These are phyloP conservation scores for Odontothrips loti DNA, from an alignment of 2,888 invertebrate species.

Conservation along the genomic window DNA sequence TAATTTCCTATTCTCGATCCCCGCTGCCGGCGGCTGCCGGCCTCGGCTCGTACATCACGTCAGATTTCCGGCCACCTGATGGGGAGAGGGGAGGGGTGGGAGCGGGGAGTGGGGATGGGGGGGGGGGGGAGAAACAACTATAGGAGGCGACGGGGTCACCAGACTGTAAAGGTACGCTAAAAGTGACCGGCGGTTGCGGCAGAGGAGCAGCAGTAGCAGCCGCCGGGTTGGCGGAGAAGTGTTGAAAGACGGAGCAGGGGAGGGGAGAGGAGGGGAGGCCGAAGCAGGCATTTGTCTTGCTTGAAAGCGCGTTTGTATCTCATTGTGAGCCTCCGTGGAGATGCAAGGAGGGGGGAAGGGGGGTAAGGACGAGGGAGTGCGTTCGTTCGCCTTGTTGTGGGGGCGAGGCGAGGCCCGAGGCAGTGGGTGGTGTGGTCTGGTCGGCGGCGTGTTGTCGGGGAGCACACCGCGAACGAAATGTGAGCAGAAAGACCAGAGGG, in stretches of 20 bases:
- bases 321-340: not conserved
- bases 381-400: too few relatives aligned
- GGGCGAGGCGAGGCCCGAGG: not conserved
- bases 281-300: not conserved
- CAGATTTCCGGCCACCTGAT: conserved; percentile 19
- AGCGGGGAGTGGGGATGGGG: too few relatives aligned
- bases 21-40: not conserved
- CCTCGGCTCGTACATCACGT: conserved; percentile 8
- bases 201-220: not conserved
- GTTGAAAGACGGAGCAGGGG: not conserved
- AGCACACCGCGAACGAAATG: not conserved
- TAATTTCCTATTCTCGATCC: conserved; percentile 17
- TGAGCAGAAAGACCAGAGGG: not conserved
- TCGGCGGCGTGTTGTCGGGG: not conserved
- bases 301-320: not conserved
- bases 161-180: not conserved
- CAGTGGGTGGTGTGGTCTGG: not conserved
- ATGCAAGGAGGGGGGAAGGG: not conserved
- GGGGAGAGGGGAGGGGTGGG: not conserved
- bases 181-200: not conserved
- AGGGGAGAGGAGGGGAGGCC: not conserved
- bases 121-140: not conserved
- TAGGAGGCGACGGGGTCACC: not conserved
- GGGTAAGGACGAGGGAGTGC: not conserved
- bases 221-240: not conserved